These are phyloP conservation scores for Leguminivora glycinivorella DNA, from an alignment of 1,140 invertebrate genomes.

Conservation along the genomic window DNA sequence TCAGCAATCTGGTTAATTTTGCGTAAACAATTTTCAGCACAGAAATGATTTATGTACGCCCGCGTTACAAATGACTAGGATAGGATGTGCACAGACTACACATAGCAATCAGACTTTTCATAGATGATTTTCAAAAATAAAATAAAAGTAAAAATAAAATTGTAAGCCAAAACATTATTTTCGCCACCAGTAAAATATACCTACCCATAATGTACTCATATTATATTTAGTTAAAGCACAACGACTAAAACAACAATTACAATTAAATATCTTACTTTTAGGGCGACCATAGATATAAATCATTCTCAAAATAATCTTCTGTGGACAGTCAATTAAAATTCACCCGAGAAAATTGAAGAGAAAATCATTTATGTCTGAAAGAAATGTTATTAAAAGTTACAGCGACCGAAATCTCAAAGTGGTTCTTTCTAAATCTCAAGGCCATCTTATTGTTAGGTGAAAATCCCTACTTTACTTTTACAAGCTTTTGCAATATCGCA, in stretches of 20 bases:
- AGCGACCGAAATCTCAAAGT: background rate
- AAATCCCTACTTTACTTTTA: background rate
- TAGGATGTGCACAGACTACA: constrained; percentile 1
- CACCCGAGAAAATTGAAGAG: background rate
- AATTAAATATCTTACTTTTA: too few relatives aligned
- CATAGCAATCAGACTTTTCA: background rate
- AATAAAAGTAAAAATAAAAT: background rate
- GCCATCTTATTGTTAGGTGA: background rate
- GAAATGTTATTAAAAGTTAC: too few relatives aligned
- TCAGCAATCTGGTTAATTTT: constrained; percentile 27
- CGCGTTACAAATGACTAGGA: constrained; percentile 19
- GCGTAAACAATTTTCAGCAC: constrained; percentile 24
- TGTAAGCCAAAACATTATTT: background rate
- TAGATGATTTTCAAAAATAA: background rate
- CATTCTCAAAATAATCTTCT: too few relatives aligned
- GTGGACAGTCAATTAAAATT: too few relatives aligned
- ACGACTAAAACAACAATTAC: too few relatives aligned
- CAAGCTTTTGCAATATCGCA: background rate
- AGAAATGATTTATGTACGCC: constrained; percentile 23
- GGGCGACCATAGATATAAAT: too few relatives aligned
- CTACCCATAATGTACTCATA: too few relatives aligned
- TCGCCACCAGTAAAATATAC: too few relatives aligned
- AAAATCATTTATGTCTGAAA: too few relatives aligned
- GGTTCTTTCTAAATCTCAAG: background rate
- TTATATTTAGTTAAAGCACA: too few relatives aligned